Base-by-base conservation (phyloP, 2,888 invertebrate species). In the Idaea aversata region DNA sequence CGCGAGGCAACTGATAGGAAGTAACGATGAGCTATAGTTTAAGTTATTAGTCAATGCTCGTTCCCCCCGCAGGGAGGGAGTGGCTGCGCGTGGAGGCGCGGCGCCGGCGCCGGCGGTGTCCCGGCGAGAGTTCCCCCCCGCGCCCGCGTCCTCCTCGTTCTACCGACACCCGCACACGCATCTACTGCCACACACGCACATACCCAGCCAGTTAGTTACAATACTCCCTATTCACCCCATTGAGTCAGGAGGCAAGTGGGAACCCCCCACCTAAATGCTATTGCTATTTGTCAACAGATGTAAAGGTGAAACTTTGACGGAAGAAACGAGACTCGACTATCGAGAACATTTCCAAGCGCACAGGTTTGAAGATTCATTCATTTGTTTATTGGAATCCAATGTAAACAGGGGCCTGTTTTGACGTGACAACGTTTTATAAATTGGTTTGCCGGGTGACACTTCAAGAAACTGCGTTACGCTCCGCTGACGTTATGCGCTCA, bases 331-430 rank as follows among this genome's bases (percentile, higher is more conserved):
- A 10, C 16, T 78, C 0, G 88, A 87, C 0, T 90, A 82, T 70
- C 75, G 87, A 5, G 88, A 86, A 0, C 84, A 84, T 15, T 88
- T 83, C 68, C 82, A 79, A 10, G 36, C 79, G 4, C 88, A 86
- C 78, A 87, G 89, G 88, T 87, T 5, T 36, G 64, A n/a, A 1
- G 16, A 16, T 15, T 5, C 6, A 15, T 5, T 5, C n/a, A 15
- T 15, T 4, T 7, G 15, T 57, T 57, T 3, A 3, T 57, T 57
- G 57, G 57, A 13, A 13, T 7, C 15, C 25, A 47, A 10, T 47
- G 47, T 5, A 13, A 10, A 10, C 25, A 25, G 2, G 2, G 25
- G 25, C 25, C n/a, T n/a, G n/a, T n/a, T n/a, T n/a, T n/a, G n/a
- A n/a, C n/a, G n/a, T n/a, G n/a, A n/a, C n/a, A n/a, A n/a, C n/a